These are phyloP conservation scores for Hirudinaria manillensis DNA, from an alignment of 2,888 invertebrate species.

Conservation along the genomic window DNA sequence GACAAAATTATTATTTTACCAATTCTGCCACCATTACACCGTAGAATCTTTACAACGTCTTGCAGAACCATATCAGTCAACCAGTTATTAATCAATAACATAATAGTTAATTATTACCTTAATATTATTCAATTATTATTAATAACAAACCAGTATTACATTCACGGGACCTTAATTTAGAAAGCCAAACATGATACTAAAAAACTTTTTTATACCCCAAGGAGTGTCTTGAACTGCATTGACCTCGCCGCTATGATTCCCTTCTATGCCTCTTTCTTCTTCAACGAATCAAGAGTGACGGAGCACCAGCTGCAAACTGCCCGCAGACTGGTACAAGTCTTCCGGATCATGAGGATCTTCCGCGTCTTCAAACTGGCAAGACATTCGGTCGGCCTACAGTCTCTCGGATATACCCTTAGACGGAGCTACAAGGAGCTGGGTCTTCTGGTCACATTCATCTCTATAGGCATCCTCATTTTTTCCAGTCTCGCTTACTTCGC, in stretches of 20 bases:
- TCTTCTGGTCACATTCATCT: constrained; percentile 94
- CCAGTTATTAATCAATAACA: too few species aligned
- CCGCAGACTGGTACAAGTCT: constrained; percentile 93
- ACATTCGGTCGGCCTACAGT: constrained; percentile 95
- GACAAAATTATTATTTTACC: too few species aligned
- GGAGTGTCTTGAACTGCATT: constrained; percentile 94
- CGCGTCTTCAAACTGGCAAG: constrained; percentile 56
- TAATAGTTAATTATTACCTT: too few species aligned
- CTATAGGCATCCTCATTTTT: constrained; percentile 97
- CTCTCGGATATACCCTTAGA: constrained; percentile 91
- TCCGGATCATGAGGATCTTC: constrained; percentile 68
- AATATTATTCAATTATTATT: too few species aligned
- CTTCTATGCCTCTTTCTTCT: constrained; percentile 92
- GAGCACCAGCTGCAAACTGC: constrained; percentile 69
- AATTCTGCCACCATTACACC: too few species aligned
- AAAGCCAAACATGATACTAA: too few species aligned
- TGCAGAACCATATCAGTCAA: too few species aligned
- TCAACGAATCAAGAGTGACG: constrained; percentile 85
- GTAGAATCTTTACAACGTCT: too few species aligned
- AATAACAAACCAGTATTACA: too few species aligned
- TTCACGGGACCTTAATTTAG: too few species aligned
- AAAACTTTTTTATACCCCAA: constrained; percentile 62
- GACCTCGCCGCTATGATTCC: constrained; percentile 96
- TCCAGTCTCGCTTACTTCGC: constrained; percentile 97
- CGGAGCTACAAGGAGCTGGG: constrained; percentile 96